Conservation (phyloP, 2,888 invertebrate genomes). For the Drosophila incognita region DNA sequence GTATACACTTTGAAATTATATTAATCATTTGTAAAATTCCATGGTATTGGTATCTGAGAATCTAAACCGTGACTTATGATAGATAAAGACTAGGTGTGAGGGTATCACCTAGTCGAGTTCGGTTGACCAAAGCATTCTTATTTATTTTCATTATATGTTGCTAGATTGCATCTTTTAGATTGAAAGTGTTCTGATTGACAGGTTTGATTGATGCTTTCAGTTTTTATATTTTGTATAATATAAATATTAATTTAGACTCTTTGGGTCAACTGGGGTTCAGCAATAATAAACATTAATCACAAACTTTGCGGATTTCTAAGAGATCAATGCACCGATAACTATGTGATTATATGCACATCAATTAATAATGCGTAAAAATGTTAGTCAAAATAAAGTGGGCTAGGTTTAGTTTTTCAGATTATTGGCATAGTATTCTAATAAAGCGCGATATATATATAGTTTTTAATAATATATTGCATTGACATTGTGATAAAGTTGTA, state of each 20-base stretch:
- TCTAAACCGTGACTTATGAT: neutral
- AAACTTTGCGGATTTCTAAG: conserved; percentile 5
- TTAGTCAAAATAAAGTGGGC: neutral
- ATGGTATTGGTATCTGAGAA: neutral
- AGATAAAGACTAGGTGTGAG: neutral
- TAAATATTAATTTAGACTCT: neutral
- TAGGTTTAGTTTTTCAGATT: neutral
- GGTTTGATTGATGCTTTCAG: conserved; percentile 21
- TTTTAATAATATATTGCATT: neutral
- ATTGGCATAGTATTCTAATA: neutral
- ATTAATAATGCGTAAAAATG: neutral
- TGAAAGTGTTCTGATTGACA: conserved; percentile 1
- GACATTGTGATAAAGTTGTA: neutral
- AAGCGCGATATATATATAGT: neutral
- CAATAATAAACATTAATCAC: conserved; percentile 27
- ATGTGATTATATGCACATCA: neutral
- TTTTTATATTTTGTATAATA: neutral
- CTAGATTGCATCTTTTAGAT: neutral
- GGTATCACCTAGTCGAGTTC: neutral
- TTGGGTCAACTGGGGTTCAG: conserved; percentile 33
- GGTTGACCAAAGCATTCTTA: neutral
- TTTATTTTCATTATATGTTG: neutral
- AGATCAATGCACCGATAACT: conserved; percentile 33
- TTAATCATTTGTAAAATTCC: neutral
- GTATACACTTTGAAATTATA: neutral